Evolutionary conservation across 1,140 invertebrate species (phyloP), one percentile per base, ranked within the genome.

Genomic region (Geopemphigus sp.): DNA sequence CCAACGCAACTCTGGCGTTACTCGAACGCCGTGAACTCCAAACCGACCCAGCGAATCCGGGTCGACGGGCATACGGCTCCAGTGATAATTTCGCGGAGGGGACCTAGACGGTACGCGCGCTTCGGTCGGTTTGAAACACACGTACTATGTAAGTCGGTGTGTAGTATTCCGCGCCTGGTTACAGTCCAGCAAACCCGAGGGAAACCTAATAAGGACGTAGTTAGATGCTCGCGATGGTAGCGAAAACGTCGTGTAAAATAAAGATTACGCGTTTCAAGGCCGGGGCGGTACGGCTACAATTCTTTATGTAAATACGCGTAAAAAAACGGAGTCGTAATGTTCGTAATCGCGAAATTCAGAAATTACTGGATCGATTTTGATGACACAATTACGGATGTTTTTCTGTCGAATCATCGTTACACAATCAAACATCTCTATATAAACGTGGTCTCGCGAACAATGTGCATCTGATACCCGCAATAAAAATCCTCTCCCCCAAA

Each of bases 191-290:
- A 45, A 47, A 76, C 57, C 26, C 73, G 57, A 50, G 73, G 57
- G 73, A 76, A 76, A 76, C 73, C 73, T 61, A 76, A 76, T 76
- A 76, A 76, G 73, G 73, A 76, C 56, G 73, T 56, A 61, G 45
- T 70, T 19, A 47, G 66, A 26, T 64, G 32, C 47, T 68, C 15
- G n/a, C 45, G 64, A 68, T 68, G 24, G 47, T 57, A 56, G n/a
- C 5, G 24, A 22, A 56, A 74, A 56, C 29, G 22, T 19, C n/a
- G n/a, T n/a, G n/a, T n/a, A n/a, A n/a, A 74, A 74, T 74, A 74
- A 5, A n/a, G 14, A 17, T 10, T 19, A 22, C 26, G 14, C 72
- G n/a, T 74, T 39, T 32, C 11, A 57, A 74, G 72, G 50, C 32
- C 11, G 6, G 10, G 29, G 70, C 56, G 50, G 54, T 57, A 29